Evolutionary conservation across 2,797 vertebrate species (phyloP).

Genomic region (Ambastaia sidthimunki): DNA sequence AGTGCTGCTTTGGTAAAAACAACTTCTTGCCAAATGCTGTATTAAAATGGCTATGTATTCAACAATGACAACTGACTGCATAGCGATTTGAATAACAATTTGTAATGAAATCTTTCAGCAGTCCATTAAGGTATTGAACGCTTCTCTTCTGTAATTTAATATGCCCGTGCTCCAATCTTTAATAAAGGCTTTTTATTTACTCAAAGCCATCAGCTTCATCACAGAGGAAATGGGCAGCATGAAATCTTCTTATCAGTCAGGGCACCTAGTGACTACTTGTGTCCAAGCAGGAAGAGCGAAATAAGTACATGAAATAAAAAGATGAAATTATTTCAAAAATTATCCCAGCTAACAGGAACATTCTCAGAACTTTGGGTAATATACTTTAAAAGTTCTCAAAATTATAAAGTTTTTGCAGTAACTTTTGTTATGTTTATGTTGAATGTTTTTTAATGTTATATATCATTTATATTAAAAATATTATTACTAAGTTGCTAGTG

Average conservation of each 20-base stretch:
- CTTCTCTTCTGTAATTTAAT: conserved; percentile 27
- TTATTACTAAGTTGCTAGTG: too few species aligned
- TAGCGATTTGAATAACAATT: not conserved
- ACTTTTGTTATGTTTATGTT: too few species aligned
- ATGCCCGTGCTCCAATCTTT: conserved; percentile 39
- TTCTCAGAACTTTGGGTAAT: too few species aligned
- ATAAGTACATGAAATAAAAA: not conserved
- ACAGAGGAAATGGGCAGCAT: conserved; percentile 21
- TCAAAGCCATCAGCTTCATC: conserved; percentile 1
- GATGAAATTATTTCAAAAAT: not conserved
- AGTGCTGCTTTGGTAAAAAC: not conserved
- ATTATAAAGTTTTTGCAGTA: too few species aligned
- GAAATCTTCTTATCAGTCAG: not conserved
- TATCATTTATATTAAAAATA: too few species aligned
- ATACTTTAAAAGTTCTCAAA: too few species aligned
- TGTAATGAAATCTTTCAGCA: conserved; percentile 12
- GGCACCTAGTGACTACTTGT: conserved; percentile 3
- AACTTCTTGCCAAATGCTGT: not conserved
- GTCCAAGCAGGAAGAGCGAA: conserved; percentile 3
- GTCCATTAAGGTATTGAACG: conserved; percentile 32
- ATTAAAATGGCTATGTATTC: not conserved
- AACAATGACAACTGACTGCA: conserved; percentile 6
- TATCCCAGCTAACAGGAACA: too few species aligned
- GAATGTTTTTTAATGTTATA: too few species aligned
- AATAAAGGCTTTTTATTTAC: conserved; percentile 36